These are phyloP conservation scores for Epirrita christyi DNA, from an alignment of 2,888 invertebrate genomes.

Conservation along the genomic window DNA sequence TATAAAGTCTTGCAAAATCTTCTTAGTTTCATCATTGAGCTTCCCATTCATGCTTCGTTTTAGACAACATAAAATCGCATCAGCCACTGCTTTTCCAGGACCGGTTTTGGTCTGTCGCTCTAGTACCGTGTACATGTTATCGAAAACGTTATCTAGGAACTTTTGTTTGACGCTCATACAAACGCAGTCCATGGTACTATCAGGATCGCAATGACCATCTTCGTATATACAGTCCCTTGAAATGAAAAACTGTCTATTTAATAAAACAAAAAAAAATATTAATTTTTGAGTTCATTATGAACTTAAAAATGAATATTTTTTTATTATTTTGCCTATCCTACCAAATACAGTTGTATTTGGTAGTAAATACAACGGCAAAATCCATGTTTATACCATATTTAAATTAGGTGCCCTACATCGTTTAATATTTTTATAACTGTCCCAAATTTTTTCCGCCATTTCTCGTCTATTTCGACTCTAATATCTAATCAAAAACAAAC, in stretches of 20 bases:
- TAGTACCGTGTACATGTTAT: slow-evolving; percentile 73
- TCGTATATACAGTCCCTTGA: slow-evolving; percentile 53
- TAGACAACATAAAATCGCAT: slow-evolving; percentile 58
- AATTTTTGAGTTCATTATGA: too few species aligned
- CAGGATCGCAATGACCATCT: slow-evolving; percentile 54
- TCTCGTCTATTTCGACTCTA: too few species aligned
- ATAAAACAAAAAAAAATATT: too few species aligned
- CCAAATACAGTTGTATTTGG: too few species aligned
- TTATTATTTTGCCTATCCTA: too few species aligned
- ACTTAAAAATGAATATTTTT: too few species aligned
- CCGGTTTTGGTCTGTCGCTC: slow-evolving; percentile 58
- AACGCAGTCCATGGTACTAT: slow-evolving; percentile 62
- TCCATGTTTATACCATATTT: too few species aligned
- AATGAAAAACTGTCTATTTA: neutral
- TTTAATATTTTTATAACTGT: too few species aligned
- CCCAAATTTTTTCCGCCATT: too few species aligned
- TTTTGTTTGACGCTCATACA: slow-evolving; percentile 67
- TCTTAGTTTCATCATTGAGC: slow-evolving; percentile 58
- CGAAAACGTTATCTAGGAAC: slow-evolving; percentile 74
- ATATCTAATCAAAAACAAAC: too few species aligned
- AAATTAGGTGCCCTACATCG: too few species aligned
- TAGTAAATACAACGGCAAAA: too few species aligned
- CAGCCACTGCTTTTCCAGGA: slow-evolving; percentile 65
- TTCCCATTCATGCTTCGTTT: slow-evolving; percentile 71
- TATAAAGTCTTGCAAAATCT: slow-evolving; percentile 66